Evolutionary conservation across 2,113 vertebrate genomes (phyloP).

Genomic region (Neodontobutis hainanensis): DNA sequence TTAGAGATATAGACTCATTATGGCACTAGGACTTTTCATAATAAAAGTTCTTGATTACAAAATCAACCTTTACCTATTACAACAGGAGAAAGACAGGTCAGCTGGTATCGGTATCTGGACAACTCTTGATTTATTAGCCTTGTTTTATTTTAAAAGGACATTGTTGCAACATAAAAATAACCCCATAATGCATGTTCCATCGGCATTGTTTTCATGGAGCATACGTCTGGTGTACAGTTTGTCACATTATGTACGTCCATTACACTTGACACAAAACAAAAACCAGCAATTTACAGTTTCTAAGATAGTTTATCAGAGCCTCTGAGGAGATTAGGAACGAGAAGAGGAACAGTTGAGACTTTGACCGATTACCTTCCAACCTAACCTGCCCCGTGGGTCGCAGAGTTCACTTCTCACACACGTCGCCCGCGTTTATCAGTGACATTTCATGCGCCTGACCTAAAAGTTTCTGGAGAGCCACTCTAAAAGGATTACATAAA

Average conservation of each 20-base stretch:
- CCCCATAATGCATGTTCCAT: too few species aligned
- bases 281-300: neutral
- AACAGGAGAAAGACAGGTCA: too few species aligned
- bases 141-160: too few species aligned
- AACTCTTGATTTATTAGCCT: too few species aligned
- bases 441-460: conserved; percentile 12
- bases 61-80: too few species aligned
- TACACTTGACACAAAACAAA: neutral
- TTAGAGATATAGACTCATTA: too few species aligned
- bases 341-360: conserved; percentile 41
- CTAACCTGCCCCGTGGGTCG: neutral
- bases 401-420: neutral
- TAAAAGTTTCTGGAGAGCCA: conserved; percentile 19
- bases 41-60: too few species aligned
- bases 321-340: neutral
- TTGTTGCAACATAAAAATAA: too few species aligned
- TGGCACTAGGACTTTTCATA: too few species aligned
- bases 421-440: conserved; percentile 4
- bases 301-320: neutral
- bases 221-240: too few species aligned
- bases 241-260: neutral
- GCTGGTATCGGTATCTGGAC: too few species aligned
- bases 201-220: too few species aligned
- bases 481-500: conserved; percentile 42
- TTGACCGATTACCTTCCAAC: conserved; percentile 50